These are phyloP conservation scores for Triplophysa tibetana DNA, from an alignment of 2,113 vertebrate species.

Conservation along the genomic window DNA sequence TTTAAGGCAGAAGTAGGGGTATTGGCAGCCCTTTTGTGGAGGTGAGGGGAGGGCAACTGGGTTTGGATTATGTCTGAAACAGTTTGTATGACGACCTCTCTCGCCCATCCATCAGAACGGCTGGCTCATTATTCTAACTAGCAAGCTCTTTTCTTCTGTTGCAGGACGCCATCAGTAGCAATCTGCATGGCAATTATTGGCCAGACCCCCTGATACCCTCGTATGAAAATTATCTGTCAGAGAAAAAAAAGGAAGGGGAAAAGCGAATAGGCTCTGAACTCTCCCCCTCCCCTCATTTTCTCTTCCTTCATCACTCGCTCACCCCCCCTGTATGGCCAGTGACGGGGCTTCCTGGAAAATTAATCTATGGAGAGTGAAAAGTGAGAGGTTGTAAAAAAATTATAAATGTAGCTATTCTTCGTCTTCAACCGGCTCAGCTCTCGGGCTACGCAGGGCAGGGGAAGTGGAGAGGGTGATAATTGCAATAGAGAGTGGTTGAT, in stretches of 20 bases:
- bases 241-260: conserved; percentile 60
- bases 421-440: conserved; percentile 73
- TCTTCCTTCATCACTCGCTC: conserved; percentile 57
- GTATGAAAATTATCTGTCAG: conserved; percentile 99
- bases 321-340: conserved; percentile 63
- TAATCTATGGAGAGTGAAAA: conserved; percentile 81
- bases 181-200: conserved; percentile 99
- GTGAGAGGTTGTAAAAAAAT: conserved; percentile 56
- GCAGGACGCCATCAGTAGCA: conserved; percentile 94
- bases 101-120: conserved; percentile 95
- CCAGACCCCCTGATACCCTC: conserved; percentile 97
- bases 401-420: conserved; percentile 81
- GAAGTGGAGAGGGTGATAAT: conserved; percentile 84
- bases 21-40: conserved; percentile 45
- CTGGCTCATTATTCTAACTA: conserved; percentile 96
- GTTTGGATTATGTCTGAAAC: conserved; percentile 77
- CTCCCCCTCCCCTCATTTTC: conserved; percentile 58
- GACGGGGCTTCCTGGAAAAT: conserved; percentile 85
- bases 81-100: conserved; percentile 90
- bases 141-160: conserved; percentile 86
- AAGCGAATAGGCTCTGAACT: conserved; percentile 69
- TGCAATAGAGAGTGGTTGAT: conserved; percentile 72
- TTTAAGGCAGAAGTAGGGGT: conserved; percentile 64
- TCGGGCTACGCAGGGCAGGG: conserved; percentile 81
- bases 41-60: conserved; percentile 37